Evolutionary conservation across 2,113 vertebrate species (phyloP), one percentile per base, ranked within the genome.

Genomic region (Erinaceus europaeus): DNA sequence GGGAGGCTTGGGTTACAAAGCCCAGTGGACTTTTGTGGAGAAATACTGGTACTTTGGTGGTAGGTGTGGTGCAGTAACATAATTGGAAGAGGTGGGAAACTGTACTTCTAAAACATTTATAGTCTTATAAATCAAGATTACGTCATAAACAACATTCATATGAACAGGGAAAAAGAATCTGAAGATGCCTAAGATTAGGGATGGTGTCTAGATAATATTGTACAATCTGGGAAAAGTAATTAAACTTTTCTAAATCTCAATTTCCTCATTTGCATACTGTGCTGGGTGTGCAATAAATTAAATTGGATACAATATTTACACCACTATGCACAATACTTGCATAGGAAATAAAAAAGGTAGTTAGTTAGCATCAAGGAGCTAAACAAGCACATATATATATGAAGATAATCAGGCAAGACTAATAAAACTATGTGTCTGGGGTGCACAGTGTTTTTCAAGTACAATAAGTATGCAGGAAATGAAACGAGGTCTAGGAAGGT

Each of bases 351-450:
- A n/a, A n/a, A n/a, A n/a, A n/a, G n/a, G n/a, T 38, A 62, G 12
- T 38, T 5, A 75, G 73, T 34, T 68, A 64, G 68, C 53, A 71
- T 0, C 55, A 32, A 93, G 42, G 80, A 65, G 20, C 62, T 34
- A 65, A 48, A 61, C n/a, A 61, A 21, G 36, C 34, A 74, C 34
- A 74, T 34, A 75, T 64, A 11, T 32, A 32, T 13, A 50, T 53
- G 79, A 92, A 68, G 25, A 85, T 18, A 72, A 85, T 32, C 92
- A 85, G 65, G 46, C 21, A 72, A 75, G 10, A 36, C 75, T 74
- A 90, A 79, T 55, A 86, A 75, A 82, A 18, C 29, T 68, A 92
- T 72, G 18, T 55, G 13, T 59, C 32, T 34, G 64, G 25, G 34
- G 27, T 36, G 71, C 29, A 81, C 46, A 90, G 87, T 27, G 23